phyloP scores from a whole-genome alignment of 1,140 invertebrate species.

The Drosophila lacteicornis region DNA sequence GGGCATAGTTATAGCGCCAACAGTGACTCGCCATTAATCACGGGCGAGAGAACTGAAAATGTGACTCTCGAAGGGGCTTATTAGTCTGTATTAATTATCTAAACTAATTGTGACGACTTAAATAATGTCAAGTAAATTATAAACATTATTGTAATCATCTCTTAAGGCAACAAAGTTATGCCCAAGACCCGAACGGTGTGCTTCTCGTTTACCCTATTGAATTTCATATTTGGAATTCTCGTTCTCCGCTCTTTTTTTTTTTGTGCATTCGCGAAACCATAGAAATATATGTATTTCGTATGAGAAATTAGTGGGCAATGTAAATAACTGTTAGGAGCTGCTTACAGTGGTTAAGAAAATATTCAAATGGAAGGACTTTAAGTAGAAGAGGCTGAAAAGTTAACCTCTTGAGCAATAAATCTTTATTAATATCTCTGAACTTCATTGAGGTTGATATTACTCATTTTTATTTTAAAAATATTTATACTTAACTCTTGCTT shows the following conservation, averaged over 20 bases:
- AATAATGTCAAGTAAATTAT: not conserved
- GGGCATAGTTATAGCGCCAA: constrained; percentile 32
- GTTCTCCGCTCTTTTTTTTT: constrained; percentile 13
- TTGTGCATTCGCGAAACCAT: constrained; percentile 53
- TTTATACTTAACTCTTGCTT: too few relatives aligned
- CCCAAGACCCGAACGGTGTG: constrained; percentile 1
- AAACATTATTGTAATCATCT: not conserved
- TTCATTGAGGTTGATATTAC: too few relatives aligned
- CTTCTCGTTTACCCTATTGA: constrained; percentile 61
- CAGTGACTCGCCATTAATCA: constrained; percentile 49
- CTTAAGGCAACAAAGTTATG: not conserved
- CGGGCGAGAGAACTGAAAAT: not conserved
- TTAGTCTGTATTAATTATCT: not conserved
- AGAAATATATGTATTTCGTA: constrained; percentile 53
- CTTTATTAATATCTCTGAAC: too few relatives aligned
- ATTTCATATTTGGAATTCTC: constrained; percentile 71
- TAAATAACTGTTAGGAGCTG: constrained; percentile 80
- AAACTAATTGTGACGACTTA: not conserved
- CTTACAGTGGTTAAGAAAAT: constrained; percentile 25
- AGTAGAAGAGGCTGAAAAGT: too few relatives aligned
- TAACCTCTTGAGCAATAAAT: too few relatives aligned
- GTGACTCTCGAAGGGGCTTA: constrained; percentile 9
- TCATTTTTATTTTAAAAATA: too few relatives aligned
- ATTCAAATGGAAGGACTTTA: not conserved
- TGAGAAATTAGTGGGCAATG: constrained; percentile 76